Base-by-base conservation (phyloP, 2,113 vertebrate species). In the Lathamus discolor region DNA sequence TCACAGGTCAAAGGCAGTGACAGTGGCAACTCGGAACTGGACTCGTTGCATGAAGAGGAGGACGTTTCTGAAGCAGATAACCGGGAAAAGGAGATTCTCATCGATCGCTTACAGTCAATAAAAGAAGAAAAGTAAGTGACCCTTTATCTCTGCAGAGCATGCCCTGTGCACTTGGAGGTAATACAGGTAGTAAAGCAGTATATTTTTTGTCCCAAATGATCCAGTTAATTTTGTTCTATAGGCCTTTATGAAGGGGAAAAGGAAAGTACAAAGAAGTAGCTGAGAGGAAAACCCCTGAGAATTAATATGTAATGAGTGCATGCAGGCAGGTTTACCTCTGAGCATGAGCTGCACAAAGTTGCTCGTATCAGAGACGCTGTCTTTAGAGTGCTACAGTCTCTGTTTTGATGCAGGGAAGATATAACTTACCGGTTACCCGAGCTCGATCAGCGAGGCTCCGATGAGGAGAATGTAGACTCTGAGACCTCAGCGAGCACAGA, bases 381-480 rank as follows among this genome's bases (percentile, higher is more conserved):
- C 35, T 28, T 57, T 44, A 9, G 83, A 57, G 49, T 8, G 17
- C 84, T 68, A 17, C 59, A 27, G 9, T 90, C 41, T 81, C 27
- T 67, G 44, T 82, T 80, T 49, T 83, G 43, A 3, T 39, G 4
- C 92, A 99, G 99, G 97, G 99, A 99, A 92, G 99, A 99, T 31
- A 98, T 99, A 79, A 99, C 99, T 5, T 99, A 98, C 57, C 98
- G 99, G 22, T 97, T 99, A 41, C 99, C 99, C 2, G 99, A 99
- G 96, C 98, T 99, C 68, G 99, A 99, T 91, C 99, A 99, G 72
- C 98, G 98, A 2, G 99, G 99, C 79, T 99, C 99, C 0, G 99
- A 99, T 8, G 99, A 99, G 97, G 99, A 99, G 91, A 99, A 99
- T 37, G 49, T 99, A 55, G 99, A 99, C 95, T 99, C 99, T 0